Base-by-base conservation (phyloP, 53 echinoderm and acorn worm genomes). In the Temnopleurus reevesii region DNA sequence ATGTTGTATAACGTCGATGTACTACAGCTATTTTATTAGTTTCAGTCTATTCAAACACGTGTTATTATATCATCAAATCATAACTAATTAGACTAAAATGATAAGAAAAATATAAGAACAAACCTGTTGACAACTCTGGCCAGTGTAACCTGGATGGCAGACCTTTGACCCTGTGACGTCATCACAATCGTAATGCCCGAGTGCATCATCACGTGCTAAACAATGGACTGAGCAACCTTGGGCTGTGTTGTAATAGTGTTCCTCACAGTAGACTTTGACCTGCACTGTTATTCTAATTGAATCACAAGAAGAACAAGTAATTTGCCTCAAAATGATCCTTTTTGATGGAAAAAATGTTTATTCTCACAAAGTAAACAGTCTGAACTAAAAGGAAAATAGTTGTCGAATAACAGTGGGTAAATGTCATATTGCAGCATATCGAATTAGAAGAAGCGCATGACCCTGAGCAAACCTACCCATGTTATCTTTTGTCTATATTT, bases 261-360 rank as follows among this genome's bases (percentile, higher is more conserved):
- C 84, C 55, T 92, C 89, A 44, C 95, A 95, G 82, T 93, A 95
- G 29, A 89, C 92, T 46, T 89, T 93, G 49, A 95, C 17, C 65
- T 93, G 81, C 13, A 93, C 91, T 46, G 86, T 83, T 80, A 92
- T 92, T 49, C 95, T 95, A 45, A 28, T 79, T 12, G 59, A 23
- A 21, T 17, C 59, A 49, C 9, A 9, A 49, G 15, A 12, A 15
- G 15, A 15, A 49, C 0, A 49, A 9, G n/a, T 15, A 9, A 49
- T 49, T 49, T 49, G 10, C 10, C 10, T 12, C 49, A 55, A 55
- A 19, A n/a, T 19, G 56, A 17, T 24, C 4, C 8, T 56, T 23
- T 56, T 56, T 56, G 0, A 7, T 5, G 56, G 56, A 24, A n/a
- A 56, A 56, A 49, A 8, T 3, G 8, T 21, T 13, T 12, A 13